Conservation (phyloP, 2,797 vertebrate genomes). For the Tokudaia tokunoshimensis region DNA sequence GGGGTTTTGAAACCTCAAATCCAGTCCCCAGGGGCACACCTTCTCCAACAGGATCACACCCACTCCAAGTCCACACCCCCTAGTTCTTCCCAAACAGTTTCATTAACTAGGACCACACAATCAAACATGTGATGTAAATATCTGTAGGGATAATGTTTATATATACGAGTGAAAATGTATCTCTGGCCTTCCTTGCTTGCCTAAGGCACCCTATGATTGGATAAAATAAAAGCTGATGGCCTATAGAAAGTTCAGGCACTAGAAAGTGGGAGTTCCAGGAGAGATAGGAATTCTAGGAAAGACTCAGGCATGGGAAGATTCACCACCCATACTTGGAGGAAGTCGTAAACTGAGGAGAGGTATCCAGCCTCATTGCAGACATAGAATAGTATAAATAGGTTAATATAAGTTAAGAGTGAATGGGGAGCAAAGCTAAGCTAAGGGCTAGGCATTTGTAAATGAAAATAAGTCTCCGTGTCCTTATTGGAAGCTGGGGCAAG, state of each 20-base stretch:
- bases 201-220: neutral
- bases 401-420: no score
- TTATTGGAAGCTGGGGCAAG: neutral
- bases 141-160: neutral
- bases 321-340: neutral
- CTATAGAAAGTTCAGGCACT: neutral
- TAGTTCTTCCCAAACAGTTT: neutral
- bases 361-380: neutral
- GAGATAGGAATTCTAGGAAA: no score
- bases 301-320: no score
- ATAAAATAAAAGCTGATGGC: neutral
- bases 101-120: neutral
- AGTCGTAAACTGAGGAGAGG: neutral
- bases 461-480: neutral
- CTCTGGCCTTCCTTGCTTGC: neutral
- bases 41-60: neutral
- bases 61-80: neutral
- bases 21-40: no score
- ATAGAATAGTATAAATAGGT: neutral
- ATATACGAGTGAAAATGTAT: neutral
- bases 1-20: neutral
- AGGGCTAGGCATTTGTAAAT: neutral
- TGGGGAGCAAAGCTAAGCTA: neutral
- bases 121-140: neutral
- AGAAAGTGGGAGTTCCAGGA: neutral